Percentiles rank a stretch among this genome's conserved stretches.
These are phyloP conservation scores for Aproaerema taeniolella DNA, from an alignment of 2,888 invertebrate genomes.

Conservation along the genomic window DNA sequence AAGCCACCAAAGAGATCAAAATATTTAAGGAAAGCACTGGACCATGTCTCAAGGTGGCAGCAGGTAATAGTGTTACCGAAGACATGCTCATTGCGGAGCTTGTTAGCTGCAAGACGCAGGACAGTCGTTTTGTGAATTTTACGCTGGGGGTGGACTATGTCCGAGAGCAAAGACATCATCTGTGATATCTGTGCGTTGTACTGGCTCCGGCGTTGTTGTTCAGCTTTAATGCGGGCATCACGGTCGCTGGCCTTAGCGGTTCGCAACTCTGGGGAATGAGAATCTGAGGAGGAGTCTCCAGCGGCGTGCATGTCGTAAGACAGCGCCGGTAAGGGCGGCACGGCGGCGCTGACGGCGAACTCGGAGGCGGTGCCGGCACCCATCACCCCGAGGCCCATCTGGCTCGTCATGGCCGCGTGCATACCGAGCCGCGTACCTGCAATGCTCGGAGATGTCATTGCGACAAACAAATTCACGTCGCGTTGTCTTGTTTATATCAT, in stretches of 20 bases:
- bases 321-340: constrained; percentile 33
- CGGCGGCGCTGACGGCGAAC: constrained; percentile 43
- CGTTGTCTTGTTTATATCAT: constrained; percentile 11
- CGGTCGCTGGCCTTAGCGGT: constrained; percentile 81
- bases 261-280: constrained; percentile 59
- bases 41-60: constrained; percentile 65
- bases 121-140: constrained; percentile 95
- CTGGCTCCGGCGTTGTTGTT: constrained; percentile 93
- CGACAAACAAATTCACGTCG: no score
- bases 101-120: constrained; percentile 90
- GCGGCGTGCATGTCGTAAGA: constrained; percentile 38
- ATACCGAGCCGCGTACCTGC: constrained; percentile 39
- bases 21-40: constrained; percentile 77
- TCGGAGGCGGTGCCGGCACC: constrained; percentile 30
- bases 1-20: constrained; percentile 87
- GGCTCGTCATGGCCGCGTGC: constrained; percentile 39
- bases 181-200: constrained; percentile 91
- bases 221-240: constrained; percentile 91
- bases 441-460: constrained; percentile 52
- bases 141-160: constrained; percentile 88
- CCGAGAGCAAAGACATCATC: constrained; percentile 89
- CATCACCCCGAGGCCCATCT: constrained; percentile 37
- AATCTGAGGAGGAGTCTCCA: constrained; percentile 65
- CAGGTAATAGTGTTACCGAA: constrained; percentile 76
- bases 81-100: constrained; percentile 87